Base-by-base conservation (phyloP, 2,888 invertebrate species). In the Campoplex nolae region DNA sequence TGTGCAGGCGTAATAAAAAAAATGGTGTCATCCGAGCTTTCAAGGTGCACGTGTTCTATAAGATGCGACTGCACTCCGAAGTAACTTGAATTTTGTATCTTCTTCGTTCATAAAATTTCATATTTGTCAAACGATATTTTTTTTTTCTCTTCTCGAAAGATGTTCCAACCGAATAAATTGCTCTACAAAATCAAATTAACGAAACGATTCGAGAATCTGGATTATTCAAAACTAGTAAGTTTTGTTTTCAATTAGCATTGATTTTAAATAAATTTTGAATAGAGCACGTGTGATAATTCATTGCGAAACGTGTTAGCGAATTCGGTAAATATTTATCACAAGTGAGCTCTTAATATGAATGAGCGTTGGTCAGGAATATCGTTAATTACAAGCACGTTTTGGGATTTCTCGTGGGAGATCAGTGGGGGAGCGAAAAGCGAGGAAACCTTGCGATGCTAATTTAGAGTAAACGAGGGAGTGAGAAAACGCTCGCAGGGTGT, bases 391-490 rank as follows among this genome's bases (percentile, higher is more conserved):
- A 74, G 71, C 71, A 16, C 62, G 62, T 65, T 67, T 81, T 23
- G 51, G 62, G 32, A 73, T 81, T 70, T 54, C 71, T 76, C 76
- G 23, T 8, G 75, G 75, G 84, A 80, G 74, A 58, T 65, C 32
- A 18, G 4, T 28, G 56, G 2, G 56, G 2, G 16, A 32, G 13
- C n/a, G 45, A 32, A 62, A 62, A 42, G 23, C 8, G 79, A 62
- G 58, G 42, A 56, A 78, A 18, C 70, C 23, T 75, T 18, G 56
- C 51, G 51, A 75, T 80, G 80, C 75, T 84, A 84, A 84, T 84
- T 84, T 54, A 23, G 38, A 51, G 70, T 54, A 58, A 80, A 76
- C 58, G 58, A 45, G 84, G 13, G 68, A 28, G 67, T 6, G 54
- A 68, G 68, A 38, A 56, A 16, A 18, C 74, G 28, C 42, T 65